Evolutionary conservation across 1,140 invertebrate species (phyloP), one percentile per base, ranked within the genome.

Genomic region (Drosophila auraria): DNA sequence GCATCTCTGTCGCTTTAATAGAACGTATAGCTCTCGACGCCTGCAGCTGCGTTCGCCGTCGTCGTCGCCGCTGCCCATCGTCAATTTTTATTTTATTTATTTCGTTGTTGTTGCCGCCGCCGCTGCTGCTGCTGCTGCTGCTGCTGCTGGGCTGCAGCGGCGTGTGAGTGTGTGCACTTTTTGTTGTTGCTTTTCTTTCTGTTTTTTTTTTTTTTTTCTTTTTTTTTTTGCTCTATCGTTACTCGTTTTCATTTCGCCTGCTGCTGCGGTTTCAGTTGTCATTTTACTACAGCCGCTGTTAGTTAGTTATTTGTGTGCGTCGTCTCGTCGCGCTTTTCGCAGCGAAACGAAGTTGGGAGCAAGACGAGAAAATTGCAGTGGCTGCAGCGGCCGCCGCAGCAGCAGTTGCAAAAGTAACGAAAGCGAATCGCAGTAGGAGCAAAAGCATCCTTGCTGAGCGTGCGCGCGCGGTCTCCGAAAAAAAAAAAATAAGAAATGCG

Each of bases 231-330:
- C 78, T 80, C 77, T 80, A 80, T 78, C 75, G 63, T 80, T 90
- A 90, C 82, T 89, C 86, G 86, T 89, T 90, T 86, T 82, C 82
- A 90, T 86, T 89, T 84, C 79, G 82, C 86, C 74, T 72, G 77
- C 74, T 64, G 77, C 83, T 87, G 87, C 82, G 87, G 82, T 90
- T 90, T 89, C 79, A 89, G 86, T 89, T 89, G 86, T 86, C 86
- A 89, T 89, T 89, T 86, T 86, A 90, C 86, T 90, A 90, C 79
- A 79, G 86, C 69, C 87, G 86, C 86, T 90, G 86, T 81, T 86
- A 89, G 86, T 84, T 87, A 89, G 74, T 83, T 89, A 78, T 78
- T 80, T 87, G 82, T 82, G 78, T 90, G 86, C 78, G 86, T 87
- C 77, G 77, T 83, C 73, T 87, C 72, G 71, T 81, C 73, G 66